A percentile compares a stretch with the other conserved stretches of the same genome.
These are phyloP conservation scores for Carduelis carduelis DNA, from an alignment of 2,797 vertebrate species.

Conservation along the genomic window DNA sequence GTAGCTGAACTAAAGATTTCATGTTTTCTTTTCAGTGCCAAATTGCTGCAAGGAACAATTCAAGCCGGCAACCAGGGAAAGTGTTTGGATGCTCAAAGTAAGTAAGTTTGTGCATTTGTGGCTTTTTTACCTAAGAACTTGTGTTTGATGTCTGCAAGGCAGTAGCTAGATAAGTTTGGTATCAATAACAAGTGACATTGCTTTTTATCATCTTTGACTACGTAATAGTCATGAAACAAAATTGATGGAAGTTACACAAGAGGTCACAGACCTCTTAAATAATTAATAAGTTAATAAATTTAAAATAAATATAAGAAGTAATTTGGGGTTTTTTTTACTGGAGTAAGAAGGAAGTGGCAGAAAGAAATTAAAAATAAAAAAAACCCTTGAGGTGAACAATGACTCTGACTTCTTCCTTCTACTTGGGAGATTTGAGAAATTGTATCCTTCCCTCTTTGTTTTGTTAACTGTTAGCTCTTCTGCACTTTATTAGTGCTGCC, in stretches of 20 bases:
- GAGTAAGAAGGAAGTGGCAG: background rate
- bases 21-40: constrained; percentile 58
- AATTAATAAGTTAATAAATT: background rate
- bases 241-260: background rate
- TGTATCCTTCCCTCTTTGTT: background rate
- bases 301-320: background rate
- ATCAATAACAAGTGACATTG: background rate
- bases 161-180: background rate
- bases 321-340: background rate
- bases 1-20: constrained; percentile 25
- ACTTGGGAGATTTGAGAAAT: background rate
- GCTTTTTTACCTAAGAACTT: background rate
- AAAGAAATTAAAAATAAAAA: background rate
- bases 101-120: background rate
- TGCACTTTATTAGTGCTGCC: background rate
- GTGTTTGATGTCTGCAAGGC: background rate
- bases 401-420: background rate
- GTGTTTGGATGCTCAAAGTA: constrained; percentile 78
- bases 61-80: constrained; percentile 63
- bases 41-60: constrained; percentile 62
- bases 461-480: background rate
- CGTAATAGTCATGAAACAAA: background rate
- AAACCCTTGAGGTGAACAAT: background rate
- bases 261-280: background rate
- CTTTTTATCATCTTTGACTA: background rate